phyloP scores from a whole-genome alignment of 2,113 vertebrate species.

The Saccopteryx leptura region DNA sequence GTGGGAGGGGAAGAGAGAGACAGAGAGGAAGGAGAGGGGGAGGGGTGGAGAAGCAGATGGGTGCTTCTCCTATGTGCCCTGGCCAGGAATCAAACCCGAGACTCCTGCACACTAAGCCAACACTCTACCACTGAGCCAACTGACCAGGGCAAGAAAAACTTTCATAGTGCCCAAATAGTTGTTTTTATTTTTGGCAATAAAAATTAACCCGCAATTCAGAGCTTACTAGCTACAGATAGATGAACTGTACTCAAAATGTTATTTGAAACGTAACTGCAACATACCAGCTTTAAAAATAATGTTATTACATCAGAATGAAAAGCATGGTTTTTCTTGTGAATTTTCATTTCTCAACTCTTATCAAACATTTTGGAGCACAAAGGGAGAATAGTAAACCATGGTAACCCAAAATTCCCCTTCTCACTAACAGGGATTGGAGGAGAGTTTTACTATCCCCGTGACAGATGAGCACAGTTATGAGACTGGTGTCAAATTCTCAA shows the following conservation, averaged over 20 bases:
- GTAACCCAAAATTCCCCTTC: background rate
- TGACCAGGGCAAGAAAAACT: background rate
- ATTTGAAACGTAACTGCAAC: background rate
- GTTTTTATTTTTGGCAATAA: background rate
- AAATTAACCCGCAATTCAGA: slow-evolving; percentile 26
- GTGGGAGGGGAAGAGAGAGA: no score
- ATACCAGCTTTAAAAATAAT: background rate
- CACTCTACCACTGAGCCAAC: no score
- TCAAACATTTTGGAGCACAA: background rate
- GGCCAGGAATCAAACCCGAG: no score
- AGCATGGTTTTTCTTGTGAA: background rate
- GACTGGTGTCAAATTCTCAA: background rate
- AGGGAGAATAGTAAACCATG: accelerated
- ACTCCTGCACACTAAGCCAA: no score
- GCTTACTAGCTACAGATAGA: background rate
- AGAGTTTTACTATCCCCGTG: no score
- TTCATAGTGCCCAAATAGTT: background rate
- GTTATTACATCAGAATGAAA: background rate
- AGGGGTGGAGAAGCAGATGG: no score
- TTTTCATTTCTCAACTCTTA: background rate
- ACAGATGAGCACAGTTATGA: background rate
- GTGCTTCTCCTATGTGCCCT: no score
- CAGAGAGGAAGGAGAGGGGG: no score
- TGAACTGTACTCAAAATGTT: background rate
- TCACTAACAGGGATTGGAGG: background rate